phyloP scores from a whole-genome alignment of 2,797 vertebrate species.

The Myotis pilosus region DNA sequence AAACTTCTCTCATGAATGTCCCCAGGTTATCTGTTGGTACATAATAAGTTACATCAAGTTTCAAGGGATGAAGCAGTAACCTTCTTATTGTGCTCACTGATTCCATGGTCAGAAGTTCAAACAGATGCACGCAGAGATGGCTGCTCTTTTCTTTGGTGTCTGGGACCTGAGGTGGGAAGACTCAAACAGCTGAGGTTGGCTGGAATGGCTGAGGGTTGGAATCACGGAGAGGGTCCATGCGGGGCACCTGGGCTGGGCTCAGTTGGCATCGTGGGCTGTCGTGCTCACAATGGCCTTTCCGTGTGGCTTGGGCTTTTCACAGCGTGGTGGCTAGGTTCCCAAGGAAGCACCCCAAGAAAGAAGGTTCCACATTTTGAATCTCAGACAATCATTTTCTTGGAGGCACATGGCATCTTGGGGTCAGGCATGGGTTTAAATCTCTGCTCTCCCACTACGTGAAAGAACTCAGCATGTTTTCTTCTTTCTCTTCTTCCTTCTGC shows the following conservation, averaged over 20 bases:
- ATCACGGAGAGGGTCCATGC: too few species aligned
- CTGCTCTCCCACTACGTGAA: not conserved
- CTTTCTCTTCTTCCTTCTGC: not conserved
- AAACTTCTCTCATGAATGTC: not conserved
- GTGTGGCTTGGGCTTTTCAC: not conserved
- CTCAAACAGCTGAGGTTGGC: not conserved
- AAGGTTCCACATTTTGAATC: not conserved
- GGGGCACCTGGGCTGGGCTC: not conserved
- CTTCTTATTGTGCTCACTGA: not conserved
- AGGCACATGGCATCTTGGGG: not conserved
- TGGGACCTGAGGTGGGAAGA: not conserved
- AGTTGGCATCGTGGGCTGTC: not conserved
- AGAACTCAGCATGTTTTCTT: not conserved
- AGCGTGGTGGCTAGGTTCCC: not conserved
- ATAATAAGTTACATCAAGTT: not conserved
- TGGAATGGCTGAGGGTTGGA: not conserved
- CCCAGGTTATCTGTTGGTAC: not conserved
- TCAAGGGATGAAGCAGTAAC: not conserved
- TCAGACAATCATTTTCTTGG: slow-evolving; percentile 17
- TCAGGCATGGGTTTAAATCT: not conserved
- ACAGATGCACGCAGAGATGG: not conserved
- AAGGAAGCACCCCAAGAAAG: not conserved
- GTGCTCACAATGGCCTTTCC: not conserved
- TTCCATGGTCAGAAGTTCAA: not conserved
- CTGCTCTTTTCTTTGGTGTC: not conserved